Conservation (phyloP, 2,888 invertebrate species). For the Petrolisthes cinctipes region DNA sequence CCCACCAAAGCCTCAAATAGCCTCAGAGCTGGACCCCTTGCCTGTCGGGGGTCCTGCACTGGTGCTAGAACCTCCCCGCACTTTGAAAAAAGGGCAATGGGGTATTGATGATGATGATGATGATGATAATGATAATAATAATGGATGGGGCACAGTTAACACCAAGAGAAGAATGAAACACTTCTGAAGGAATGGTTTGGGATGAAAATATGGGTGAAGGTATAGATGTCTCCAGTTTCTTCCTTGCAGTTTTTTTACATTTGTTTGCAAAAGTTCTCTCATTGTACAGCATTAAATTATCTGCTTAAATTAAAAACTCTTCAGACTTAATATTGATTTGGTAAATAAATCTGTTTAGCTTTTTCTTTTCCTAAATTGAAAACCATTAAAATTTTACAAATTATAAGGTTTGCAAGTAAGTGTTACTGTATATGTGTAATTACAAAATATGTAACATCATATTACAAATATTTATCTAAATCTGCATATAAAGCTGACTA, state of each 20-base stretch:
- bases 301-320: conserved; percentile 1
- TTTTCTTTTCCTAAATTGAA: neutral
- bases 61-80: too few species aligned
- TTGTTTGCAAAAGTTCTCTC: neutral
- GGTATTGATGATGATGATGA: too few species aligned
- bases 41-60: too few species aligned
- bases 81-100: too few species aligned
- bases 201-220: too few species aligned
- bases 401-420: conserved; percentile 7
- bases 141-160: too few species aligned
- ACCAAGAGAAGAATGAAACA: too few species aligned
- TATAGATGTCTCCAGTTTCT: neutral
- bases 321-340: neutral
- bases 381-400: neutral
- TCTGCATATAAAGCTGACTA: neutral
- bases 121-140: too few species aligned
- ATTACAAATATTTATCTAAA: conserved; percentile 1
- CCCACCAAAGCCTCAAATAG: too few species aligned
- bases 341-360: neutral
- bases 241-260: neutral
- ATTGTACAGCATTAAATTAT: neutral
- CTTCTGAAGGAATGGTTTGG: too few species aligned
- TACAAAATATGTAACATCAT: neutral
- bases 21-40: too few species aligned
- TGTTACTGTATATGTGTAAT: conserved; percentile 1